Evolutionary conservation across 2,797 vertebrate species (phyloP), one percentile per base, ranked within the genome.

Genomic region (Acipenser oxyrinchus): DNA sequence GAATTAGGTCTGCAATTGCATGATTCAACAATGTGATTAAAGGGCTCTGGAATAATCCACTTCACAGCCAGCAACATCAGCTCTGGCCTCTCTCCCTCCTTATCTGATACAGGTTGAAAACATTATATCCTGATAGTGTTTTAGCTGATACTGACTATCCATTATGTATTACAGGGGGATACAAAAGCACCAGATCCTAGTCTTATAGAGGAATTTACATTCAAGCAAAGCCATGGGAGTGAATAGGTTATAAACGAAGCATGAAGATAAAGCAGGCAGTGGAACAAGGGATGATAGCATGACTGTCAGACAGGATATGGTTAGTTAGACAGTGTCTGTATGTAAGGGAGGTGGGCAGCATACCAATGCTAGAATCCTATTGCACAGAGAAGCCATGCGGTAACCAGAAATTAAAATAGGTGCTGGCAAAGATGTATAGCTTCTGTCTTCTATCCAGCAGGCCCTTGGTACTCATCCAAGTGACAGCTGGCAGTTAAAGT

Each of bases 241-340:
- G 85, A 82, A 73, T 70, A 78, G 60, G 60, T 62, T 78, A 81
- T 81, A 87, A 85, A 86, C 78, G 76, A 81, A 88, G 82, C 88
- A 87, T 89, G 88, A 88, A 89, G 84, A 75, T 76, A 86, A 86
- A 77, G 77, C 76, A 82, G 80, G 70, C 81, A 80, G 75, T 79
- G 77, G 75, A 80, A 74, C 78, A 74, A 76, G 73, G 80, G 83
- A 85, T 86, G 80, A 80, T 73, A 85, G 84, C 83, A 80, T 86
- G 86, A 86, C 87, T 85, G 86, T 89, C 83, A 86, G 84, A 90
- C 84, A 89, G 82, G 89, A 88, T 85, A 83, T 83, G 89, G 86
- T 86, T 89, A 88, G 88, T 91, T 90, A 90, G 84, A 81, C 85
- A 83, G 80, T 77, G 67, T 72, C 77, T 87, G 84, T 86, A 86